Conservation (phyloP, 2,113 vertebrate species). For the Alexandromys fortis region DNA sequence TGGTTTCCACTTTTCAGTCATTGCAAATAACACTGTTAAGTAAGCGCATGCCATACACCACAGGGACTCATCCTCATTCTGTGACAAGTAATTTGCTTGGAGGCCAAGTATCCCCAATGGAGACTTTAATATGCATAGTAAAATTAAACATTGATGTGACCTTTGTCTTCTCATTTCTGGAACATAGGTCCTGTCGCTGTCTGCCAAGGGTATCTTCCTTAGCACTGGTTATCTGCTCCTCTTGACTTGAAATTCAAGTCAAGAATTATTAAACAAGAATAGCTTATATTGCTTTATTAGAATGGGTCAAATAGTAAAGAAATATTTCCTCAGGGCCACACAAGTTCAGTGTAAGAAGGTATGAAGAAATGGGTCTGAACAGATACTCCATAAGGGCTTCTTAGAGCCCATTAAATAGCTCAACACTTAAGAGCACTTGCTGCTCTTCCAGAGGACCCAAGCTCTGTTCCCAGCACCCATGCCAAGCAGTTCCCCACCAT, state of each 20-base stretch:
- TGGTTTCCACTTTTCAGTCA: not conserved
- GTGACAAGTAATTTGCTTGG: constrained; percentile 48
- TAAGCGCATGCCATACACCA: not conserved
- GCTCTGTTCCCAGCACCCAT: not conserved
- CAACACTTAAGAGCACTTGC: not conserved
- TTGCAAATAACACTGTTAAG: not conserved
- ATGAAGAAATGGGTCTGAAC: not conserved
- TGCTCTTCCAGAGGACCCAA: not conserved
- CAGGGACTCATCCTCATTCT: not conserved
- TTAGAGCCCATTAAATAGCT: not conserved
- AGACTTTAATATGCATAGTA: constrained; percentile 52
- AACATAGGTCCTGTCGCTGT: constrained; percentile 1
- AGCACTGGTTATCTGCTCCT: constrained; percentile 20
- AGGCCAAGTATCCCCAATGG: constrained; percentile 30
- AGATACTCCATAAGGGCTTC: not conserved
- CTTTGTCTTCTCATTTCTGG: constrained; percentile 55
- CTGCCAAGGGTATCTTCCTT: constrained; percentile 33
- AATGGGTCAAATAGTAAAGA: not conserved
- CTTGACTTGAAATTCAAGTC: constrained; percentile 36
- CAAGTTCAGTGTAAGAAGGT: not conserved
- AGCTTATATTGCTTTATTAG: not conserved
- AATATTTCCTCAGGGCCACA: not conserved
- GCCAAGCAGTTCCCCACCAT: not conserved
- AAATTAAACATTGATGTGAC: constrained; percentile 57
- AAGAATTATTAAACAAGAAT: constrained; percentile 6